Percentiles rank a stretch among this genome's conserved stretches.
Evolutionary conservation across 2,797 vertebrate genomes (phyloP).

Genomic region (Enteromius anoplus): DNA sequence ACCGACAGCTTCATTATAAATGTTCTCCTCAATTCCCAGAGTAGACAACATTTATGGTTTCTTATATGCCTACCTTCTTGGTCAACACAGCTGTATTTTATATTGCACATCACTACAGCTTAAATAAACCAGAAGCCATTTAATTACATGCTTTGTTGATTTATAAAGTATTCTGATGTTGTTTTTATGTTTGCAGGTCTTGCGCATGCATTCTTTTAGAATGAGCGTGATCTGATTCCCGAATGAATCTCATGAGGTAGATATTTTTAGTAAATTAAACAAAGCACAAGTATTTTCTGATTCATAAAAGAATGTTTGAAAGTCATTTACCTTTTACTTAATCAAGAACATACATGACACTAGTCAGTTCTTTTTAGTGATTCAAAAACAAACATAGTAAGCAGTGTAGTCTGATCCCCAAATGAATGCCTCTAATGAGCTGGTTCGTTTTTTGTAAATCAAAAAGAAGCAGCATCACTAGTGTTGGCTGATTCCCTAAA

Average conservation of each 20-base stretch:
- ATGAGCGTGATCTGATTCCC: not conserved
- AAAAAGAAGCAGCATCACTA: not conserved
- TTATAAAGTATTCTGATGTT: not conserved
- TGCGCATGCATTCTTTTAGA: not conserved
- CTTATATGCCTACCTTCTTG: not conserved
- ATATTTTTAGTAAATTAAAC: not conserved
- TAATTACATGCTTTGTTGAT: slow-evolving; percentile 1
- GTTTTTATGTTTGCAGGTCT: not conserved
- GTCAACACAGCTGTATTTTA: not conserved
- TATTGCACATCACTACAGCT: not conserved
- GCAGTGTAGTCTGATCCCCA: not conserved
- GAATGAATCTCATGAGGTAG: not conserved
- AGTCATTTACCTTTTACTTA: not conserved
- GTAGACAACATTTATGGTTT: not conserved
- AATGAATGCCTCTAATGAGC: not conserved
- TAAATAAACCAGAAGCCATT: not conserved
- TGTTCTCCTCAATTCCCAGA: slow-evolving; percentile 9
- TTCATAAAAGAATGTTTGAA: not conserved
- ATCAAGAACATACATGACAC: not conserved
- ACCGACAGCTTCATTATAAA: slow-evolving; percentile 47
- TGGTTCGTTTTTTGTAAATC: not conserved
- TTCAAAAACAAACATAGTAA: not conserved
- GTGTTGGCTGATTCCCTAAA: not conserved
- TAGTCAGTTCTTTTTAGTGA: not conserved
- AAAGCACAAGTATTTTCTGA: not conserved